Evolutionary conservation across 2,888 invertebrate genomes (phyloP).

Genomic region (Tetragonula carbonaria): DNA sequence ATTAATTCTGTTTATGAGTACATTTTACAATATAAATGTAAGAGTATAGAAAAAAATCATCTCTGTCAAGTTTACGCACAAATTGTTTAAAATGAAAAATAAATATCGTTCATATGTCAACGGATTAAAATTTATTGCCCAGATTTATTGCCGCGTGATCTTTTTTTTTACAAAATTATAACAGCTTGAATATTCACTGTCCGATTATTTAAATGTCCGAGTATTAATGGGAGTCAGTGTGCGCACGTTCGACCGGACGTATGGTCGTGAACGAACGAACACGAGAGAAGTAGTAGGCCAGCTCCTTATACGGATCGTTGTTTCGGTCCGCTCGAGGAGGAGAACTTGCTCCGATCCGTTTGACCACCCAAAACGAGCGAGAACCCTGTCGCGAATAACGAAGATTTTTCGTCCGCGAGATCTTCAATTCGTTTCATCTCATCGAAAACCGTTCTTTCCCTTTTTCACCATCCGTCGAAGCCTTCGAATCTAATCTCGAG

Average conservation of each 20-base stretch:
- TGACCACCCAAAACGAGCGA: slow-evolving; percentile 52
- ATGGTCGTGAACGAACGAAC: slow-evolving; percentile 30
- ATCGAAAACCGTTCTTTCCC: not conserved
- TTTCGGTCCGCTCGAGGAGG: slow-evolving; percentile 48
- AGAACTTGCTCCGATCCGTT: slow-evolving; percentile 43
- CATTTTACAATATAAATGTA: too few species aligned
- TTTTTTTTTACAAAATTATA: too few species aligned
- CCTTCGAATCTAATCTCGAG: not conserved
- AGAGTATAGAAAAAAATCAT: too few species aligned
- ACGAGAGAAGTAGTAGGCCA: slow-evolving; percentile 69
- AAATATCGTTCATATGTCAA: too few species aligned
- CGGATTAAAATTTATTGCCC: too few species aligned
- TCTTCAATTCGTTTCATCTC: not conserved
- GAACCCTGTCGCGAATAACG: not conserved
- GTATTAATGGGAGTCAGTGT: not conserved
- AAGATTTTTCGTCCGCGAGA: not conserved
- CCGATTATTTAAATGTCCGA: too few species aligned
- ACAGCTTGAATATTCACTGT: too few species aligned
- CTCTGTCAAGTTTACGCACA: too few species aligned
- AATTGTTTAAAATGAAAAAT: too few species aligned
- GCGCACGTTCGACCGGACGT: not conserved
- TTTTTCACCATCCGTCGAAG: not conserved
- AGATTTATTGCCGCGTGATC: too few species aligned
- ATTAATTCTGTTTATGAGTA: too few species aligned
- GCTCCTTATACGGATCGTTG: slow-evolving; percentile 75